phyloP scores from a whole-genome alignment of 2,888 invertebrate species.

The Orchestes rusci region DNA sequence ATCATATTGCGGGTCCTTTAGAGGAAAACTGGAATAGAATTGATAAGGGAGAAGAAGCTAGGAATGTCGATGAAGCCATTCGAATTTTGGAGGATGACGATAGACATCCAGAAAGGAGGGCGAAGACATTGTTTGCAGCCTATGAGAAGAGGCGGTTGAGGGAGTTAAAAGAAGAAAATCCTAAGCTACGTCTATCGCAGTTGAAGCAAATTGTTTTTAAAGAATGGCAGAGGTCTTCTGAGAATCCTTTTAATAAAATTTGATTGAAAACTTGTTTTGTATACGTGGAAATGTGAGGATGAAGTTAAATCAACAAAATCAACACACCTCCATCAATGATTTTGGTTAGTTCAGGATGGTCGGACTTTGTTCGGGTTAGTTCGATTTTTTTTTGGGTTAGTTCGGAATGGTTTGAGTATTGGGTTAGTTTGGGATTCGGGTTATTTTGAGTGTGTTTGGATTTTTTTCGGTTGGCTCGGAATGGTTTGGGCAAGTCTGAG shows the following conservation, averaged over 20 bases:
- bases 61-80: constrained; percentile 4
- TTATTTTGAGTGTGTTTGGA: no score
- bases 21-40: constrained; percentile 1
- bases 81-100: not conserved
- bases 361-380: no score
- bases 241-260: not conserved
- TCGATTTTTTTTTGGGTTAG: no score
- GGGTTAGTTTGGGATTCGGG: no score
- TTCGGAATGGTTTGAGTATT: no score
- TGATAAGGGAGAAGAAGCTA: not conserved
- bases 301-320: no score
- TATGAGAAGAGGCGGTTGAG: constrained; percentile 4
- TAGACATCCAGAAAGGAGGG: not conserved
- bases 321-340: no score
- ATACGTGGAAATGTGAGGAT: no score
- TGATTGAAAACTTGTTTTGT: no score
- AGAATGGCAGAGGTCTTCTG: constrained; percentile 9
- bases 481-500: no score
- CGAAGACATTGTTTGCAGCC: not conserved
- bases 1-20: constrained; percentile 1
- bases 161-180: not conserved
- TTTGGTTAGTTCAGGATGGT: no score
- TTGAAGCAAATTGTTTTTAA: constrained; percentile 11
- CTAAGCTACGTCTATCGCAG: constrained; percentile 3
- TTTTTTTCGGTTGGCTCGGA: no score